Evolutionary conservation across 2,888 invertebrate species (phyloP), one percentile per base, ranked within the genome.

Genomic region (Cheilosia vernalis): DNA sequence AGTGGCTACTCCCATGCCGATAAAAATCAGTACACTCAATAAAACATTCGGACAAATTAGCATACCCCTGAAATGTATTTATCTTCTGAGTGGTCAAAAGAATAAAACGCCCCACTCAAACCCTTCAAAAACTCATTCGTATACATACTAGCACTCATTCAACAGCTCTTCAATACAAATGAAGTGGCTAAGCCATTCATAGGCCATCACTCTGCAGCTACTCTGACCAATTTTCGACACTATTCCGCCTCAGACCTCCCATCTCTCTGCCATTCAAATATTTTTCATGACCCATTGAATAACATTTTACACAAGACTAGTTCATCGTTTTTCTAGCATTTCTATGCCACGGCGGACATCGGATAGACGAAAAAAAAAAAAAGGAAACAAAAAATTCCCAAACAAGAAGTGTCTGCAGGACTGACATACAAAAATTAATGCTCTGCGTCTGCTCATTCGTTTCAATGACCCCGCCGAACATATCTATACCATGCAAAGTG

Each of bases 401-500:
- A 13, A 63, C 19, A 37, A 64, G 51, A 30, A 27, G 17, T 17
- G 27, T 9, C n/a, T 44, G 1, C 2, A 24, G n/a, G 27, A 17
- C 27, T 61, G 4, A 19, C 33, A 17, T 10, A 4, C 10, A 27
- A 17, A 30, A 61, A 37, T 40, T 40, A 40, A 40, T 56, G 37
- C 27, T 21, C 15, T n/a, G 17, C n/a, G n/a, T 21, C 15, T n/a
- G 17, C n/a, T 10, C 17, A 21, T 10, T 37, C 15, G 21, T 56
- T 69, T 69, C 56, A 9, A 69, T 47, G 56, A 17, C 47, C 37
- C 63, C 63, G 17, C n/a, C 24, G 56, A 37, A 21, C 21, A 40
- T 37, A 40, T 37, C 13, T 21, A 27, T 1, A 15, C 42, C 37
- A 37, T 51, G 64, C 37, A 64, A 24, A n/a, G 37, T 51, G 51